Evolutionary conservation across 1,140 invertebrate genomes (phyloP).

Genomic region (Magallana angulata): DNA sequence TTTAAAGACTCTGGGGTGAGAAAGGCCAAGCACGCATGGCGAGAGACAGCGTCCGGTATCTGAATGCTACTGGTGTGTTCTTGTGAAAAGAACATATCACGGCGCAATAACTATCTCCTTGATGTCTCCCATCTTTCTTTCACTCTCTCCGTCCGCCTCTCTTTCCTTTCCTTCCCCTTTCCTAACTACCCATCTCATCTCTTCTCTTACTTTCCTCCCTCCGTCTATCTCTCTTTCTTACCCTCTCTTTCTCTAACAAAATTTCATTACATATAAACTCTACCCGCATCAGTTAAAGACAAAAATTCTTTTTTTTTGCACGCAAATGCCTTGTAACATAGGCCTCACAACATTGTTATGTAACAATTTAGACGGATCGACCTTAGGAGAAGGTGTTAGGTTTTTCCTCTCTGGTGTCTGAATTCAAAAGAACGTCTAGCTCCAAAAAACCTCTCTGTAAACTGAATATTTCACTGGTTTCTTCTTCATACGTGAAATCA

Average conservation of each 20-base stretch:
- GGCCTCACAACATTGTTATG: neutral
- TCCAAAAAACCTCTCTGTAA: neutral
- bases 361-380: slow-evolving; percentile 21
- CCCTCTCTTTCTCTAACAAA: no score
- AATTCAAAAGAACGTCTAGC: slow-evolving; percentile 31
- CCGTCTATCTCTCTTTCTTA: no score
- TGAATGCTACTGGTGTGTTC: neutral
- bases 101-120: no score
- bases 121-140: no score
- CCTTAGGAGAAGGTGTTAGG: neutral
- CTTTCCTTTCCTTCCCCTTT: no score
- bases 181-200: no score
- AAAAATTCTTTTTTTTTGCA: neutral
- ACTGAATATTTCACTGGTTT: slow-evolving; percentile 11
- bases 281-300: neutral
- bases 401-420: slow-evolving; percentile 24
- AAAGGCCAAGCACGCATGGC: neutral
- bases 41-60: neutral
- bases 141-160: no score
- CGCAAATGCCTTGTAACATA: neutral
- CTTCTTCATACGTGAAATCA: neutral
- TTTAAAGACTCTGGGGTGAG: neutral
- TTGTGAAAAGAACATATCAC: no score
- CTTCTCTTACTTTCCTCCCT: no score
- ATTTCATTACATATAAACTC: no score